Evolutionary conservation across 2,113 vertebrate species (phyloP).

Genomic region (Grantiella picta): DNA sequence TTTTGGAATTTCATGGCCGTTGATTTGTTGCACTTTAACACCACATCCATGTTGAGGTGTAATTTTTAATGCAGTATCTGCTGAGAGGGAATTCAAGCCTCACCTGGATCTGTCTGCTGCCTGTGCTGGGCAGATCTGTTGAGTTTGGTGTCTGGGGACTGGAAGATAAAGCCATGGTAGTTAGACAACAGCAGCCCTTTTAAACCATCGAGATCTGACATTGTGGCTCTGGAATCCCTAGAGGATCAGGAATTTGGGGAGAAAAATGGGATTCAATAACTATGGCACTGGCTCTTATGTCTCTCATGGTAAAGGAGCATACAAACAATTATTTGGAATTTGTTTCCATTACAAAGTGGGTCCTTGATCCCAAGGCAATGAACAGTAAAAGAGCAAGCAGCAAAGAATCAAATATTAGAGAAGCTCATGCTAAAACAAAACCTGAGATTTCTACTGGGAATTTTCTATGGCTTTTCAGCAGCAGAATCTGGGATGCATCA

Average conservation of each 20-base stretch:
- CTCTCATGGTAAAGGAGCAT: not conserved
- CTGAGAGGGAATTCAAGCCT: not conserved
- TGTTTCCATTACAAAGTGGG: not conserved
- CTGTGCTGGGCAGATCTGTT: not conserved
- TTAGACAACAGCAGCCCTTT: not conserved
- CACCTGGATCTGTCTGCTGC: not conserved
- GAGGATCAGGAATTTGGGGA: not conserved
- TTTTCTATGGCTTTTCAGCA: not conserved
- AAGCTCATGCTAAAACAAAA: not conserved
- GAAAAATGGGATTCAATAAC: not conserved
- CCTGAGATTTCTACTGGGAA: not conserved
- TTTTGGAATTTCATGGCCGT: not conserved
- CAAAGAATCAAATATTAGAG: not conserved
- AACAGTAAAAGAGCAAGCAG: not conserved
- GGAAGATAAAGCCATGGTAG: not conserved
- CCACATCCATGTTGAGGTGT: not conserved
- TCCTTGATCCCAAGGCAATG: conserved; percentile 16
- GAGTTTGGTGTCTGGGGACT: not conserved
- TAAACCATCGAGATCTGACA: not conserved
- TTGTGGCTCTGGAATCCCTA: not conserved
- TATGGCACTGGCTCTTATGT: not conserved
- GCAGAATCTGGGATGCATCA: not conserved
- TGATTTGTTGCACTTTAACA: not conserved
- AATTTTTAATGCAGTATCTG: not conserved
- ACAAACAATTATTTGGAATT: not conserved